Conservation (phyloP, 1,140 invertebrate species). For the Diorhabda elongata region DNA sequence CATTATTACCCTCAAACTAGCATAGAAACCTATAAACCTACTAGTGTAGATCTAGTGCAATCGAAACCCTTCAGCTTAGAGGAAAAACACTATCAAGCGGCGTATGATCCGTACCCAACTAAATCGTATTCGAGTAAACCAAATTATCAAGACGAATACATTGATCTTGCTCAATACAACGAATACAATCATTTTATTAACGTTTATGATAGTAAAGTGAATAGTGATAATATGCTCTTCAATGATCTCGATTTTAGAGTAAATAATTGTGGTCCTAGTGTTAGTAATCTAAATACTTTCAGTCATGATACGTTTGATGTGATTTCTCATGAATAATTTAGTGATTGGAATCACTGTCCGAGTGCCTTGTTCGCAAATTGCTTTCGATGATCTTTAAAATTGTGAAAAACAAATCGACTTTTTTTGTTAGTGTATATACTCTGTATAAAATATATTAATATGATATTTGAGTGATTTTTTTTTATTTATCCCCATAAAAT, state of each 20-base stretch:
- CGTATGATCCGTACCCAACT: slow-evolving; percentile 27
- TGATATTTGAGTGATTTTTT: slow-evolving; percentile 8
- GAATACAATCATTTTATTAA: slow-evolving; percentile 38
- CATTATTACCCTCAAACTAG: slow-evolving; percentile 15
- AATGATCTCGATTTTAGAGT: slow-evolving; percentile 40
- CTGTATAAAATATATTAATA: slow-evolving; percentile 26
- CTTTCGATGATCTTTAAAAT: slow-evolving; percentile 29
- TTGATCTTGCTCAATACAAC: slow-evolving; percentile 35
- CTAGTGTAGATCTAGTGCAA: neutral
- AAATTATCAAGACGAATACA: slow-evolving; percentile 35
- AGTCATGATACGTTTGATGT: slow-evolving; percentile 30
- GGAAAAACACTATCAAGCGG: slow-evolving; percentile 27
- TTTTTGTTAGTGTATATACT: slow-evolving; percentile 22
- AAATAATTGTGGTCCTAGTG: slow-evolving; percentile 24
- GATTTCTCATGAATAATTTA: slow-evolving; percentile 24
- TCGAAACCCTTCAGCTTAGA: slow-evolving; percentile 10
- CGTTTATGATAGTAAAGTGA: slow-evolving; percentile 35
- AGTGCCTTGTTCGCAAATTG: slow-evolving; percentile 30
- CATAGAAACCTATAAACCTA: neutral
- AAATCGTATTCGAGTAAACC: slow-evolving; percentile 23
- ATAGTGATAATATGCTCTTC: slow-evolving; percentile 30
- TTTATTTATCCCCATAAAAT: slow-evolving; percentile 4
- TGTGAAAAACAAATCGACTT: slow-evolving; percentile 15
- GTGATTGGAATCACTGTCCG: slow-evolving; percentile 13
- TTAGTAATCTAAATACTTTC: slow-evolving; percentile 27